A percentile compares a stretch with the other conserved stretches of the same genome.
Evolutionary conservation across 2,113 vertebrate genomes (phyloP).

Genomic region (Apeltes quadracus): DNA sequence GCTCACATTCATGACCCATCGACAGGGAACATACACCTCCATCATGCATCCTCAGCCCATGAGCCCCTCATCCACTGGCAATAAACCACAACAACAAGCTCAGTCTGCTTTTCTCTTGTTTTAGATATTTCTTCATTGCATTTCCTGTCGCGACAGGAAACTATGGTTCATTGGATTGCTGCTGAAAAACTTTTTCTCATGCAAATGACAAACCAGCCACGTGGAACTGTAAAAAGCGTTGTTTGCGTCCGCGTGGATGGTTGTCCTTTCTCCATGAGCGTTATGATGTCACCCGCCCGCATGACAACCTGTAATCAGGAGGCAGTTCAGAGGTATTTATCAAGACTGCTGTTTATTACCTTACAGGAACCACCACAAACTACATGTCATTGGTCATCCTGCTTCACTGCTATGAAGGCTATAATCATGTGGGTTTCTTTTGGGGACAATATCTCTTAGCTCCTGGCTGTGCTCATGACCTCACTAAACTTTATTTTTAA

Average conservation of each 20-base stretch:
- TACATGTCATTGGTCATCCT: neutral
- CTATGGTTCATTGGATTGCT: slow-evolving; percentile 2
- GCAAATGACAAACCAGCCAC: neutral
- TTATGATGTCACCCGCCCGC: neutral
- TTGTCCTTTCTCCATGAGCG: neutral
- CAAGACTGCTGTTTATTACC: neutral
- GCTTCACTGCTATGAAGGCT: neutral
- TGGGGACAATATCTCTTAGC: neutral
- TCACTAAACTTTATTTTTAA: neutral
- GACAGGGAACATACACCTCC: slow-evolving; percentile 34
- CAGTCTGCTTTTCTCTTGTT: neutral
- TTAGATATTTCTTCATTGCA: neutral
- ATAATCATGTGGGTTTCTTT: neutral
- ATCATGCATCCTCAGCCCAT: slow-evolving; percentile 17
- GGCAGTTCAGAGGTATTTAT: no score
- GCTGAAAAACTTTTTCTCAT: slow-evolving; percentile 1
- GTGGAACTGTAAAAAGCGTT: neutral
- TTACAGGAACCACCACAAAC: neutral
- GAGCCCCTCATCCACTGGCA: slow-evolving; percentile 15
- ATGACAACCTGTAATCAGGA: neutral
- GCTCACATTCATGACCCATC: slow-evolving; percentile 24
- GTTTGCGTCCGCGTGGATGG: neutral
- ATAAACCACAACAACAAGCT: slow-evolving; percentile 22
- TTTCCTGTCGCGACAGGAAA: neutral
- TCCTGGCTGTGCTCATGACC: neutral